phyloP scores from a whole-genome alignment of 2,113 vertebrate species.

The Xenopus laevis region DNA sequence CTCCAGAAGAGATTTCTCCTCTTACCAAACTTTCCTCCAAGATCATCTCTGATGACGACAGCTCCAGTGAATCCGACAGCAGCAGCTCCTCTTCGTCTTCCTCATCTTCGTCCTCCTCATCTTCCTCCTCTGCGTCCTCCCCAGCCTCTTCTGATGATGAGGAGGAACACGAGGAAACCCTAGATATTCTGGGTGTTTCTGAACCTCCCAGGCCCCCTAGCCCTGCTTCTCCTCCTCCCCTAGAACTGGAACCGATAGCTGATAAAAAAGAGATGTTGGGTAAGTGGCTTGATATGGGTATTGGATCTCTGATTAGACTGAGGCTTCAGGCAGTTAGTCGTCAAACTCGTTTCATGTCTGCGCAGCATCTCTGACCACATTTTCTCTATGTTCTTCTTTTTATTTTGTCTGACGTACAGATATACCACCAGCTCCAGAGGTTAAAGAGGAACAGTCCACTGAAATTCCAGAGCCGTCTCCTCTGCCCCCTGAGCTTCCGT shows the following conservation, averaged over 20 bases:
- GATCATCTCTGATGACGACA: constrained; percentile 74
- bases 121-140: constrained; percentile 71
- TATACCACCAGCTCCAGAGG: background rate
- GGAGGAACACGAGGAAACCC: constrained; percentile 66
- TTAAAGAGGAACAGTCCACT: constrained; percentile 41
- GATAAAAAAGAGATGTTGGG: constrained; percentile 2
- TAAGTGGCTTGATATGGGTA: background rate
- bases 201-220: constrained; percentile 32
- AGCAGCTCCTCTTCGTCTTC: constrained; percentile 77
- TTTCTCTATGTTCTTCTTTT: background rate
- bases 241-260: background rate
- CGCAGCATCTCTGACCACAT: background rate
- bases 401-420: background rate
- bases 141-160: constrained; percentile 66
- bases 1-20: constrained; percentile 62
- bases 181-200: constrained; percentile 44
- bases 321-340: too few relatives aligned
- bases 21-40: constrained; percentile 54
- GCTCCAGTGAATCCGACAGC: constrained; percentile 74
- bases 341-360: background rate
- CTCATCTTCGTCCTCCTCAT: constrained; percentile 66
- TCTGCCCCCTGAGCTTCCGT: background rate
- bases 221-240: background rate
- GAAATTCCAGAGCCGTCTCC: constrained; percentile 15
- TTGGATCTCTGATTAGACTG: too few relatives aligned